Evolutionary conservation across 2,888 invertebrate species (phyloP), one percentile per base, ranked within the genome.

Genomic region (Cecidostiba fungosa): DNA sequence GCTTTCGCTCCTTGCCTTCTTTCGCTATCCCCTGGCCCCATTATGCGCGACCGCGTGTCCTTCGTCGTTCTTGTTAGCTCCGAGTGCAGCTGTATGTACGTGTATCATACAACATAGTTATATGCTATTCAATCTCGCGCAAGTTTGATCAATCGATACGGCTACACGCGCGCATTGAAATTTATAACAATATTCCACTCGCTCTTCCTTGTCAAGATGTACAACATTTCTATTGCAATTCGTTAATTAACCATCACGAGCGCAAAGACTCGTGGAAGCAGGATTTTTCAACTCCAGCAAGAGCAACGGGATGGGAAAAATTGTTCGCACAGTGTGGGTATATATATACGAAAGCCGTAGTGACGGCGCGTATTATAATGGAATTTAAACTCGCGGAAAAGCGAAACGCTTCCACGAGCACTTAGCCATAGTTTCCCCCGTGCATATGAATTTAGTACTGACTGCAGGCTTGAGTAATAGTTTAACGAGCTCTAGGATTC

Each of bases 401-500:
- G 87, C 88, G 85, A 85, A 87, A 81, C 74, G 85, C 86, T 87
- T 77, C 86, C 85, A 80, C 76, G 77, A 84, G 84, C 87, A 88
- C 88, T 89, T 89, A 89, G 81, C 79, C 85, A 83, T 82, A 87
- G 87, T 87, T 88, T 59, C 69, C 80, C 78, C 86, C 82, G 85
- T 89, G 90, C 89, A 90, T 90, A 90, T 89, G 89, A 91, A 90
- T 91, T 90, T 89, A 86, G 87, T 76, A 69, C 79, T 29, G 70
- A 26, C 59, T 74, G 81, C n/a, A n/a, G n/a, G 86, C 76, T 79
- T 89, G 89, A 88, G 89, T 92, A 91, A 91, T 91, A 90, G 90
- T 91, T 91, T 91, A 90, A 90, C 90, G 90, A 90, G 91, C 89
- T 90, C 88, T 88, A 86, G 90, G 88, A 91, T 91, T 91, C 91